Conservation (phyloP, 1,140 invertebrate genomes). For the Lepidurus arcticus region DNA sequence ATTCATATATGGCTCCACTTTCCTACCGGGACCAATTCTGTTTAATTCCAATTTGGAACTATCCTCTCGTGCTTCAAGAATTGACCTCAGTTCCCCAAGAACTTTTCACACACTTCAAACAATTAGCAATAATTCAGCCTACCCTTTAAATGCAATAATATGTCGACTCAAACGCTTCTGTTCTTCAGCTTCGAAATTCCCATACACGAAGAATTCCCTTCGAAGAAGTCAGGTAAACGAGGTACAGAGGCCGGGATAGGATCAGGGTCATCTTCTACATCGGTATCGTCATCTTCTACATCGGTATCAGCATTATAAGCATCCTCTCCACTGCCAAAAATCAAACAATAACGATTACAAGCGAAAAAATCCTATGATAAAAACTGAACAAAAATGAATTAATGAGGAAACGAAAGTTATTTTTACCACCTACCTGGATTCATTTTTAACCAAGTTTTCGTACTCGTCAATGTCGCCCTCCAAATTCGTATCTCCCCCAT, state of each 20-base stretch:
- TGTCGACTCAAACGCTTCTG: constrained; percentile 30
- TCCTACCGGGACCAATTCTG: not conserved
- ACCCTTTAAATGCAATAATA: constrained; percentile 35
- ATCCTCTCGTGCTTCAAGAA: not conserved
- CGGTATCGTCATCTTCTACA: not conserved
- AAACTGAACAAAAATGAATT: not conserved
- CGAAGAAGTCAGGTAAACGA: constrained; percentile 30
- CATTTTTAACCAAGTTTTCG: too few relatives aligned
- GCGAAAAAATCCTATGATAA: not conserved
- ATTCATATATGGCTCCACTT: constrained; percentile 23
- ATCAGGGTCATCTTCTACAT: not conserved
- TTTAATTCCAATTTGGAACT: not conserved
- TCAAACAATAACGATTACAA: not conserved
- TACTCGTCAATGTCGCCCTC: not conserved
- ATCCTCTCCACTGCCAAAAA: not conserved
- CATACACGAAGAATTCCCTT: constrained; percentile 33
- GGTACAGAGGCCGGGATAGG: constrained; percentile 10
- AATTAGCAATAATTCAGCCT: constrained; percentile 48
- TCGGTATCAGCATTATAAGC: not conserved
- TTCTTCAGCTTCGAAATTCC: constrained; percentile 28
- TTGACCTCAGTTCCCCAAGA: not conserved
- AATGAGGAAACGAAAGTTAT: too few relatives aligned
- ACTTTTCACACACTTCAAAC: not conserved
- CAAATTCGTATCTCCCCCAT: too few relatives aligned
- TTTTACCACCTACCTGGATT: too few relatives aligned